Conservation (phyloP, 2,113 vertebrate species). For the Spheniscus mendiculus region DNA sequence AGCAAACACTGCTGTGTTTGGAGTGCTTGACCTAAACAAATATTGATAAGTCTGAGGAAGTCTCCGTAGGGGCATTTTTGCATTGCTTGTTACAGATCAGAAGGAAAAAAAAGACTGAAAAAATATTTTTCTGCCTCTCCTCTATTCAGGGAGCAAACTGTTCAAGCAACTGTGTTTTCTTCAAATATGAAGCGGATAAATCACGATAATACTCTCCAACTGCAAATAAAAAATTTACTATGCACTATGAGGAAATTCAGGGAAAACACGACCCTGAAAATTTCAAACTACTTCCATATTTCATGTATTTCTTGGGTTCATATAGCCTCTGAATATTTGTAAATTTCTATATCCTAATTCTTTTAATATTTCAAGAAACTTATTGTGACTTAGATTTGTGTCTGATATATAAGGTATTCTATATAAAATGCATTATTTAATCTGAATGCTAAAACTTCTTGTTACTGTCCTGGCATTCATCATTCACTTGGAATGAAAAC, state of each 20-base stretch:
- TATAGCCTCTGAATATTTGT: background rate
- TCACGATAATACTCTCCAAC: background rate
- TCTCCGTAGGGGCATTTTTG: background rate
- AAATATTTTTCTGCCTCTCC: background rate
- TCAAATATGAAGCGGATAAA: background rate
- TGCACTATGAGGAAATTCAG: background rate
- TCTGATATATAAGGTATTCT: background rate
- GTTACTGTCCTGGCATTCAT: background rate
- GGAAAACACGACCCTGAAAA: background rate
- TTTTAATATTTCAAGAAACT: background rate
- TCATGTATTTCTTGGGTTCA: background rate
- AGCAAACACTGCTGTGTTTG: slow-evolving; percentile 89
- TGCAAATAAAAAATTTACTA: slow-evolving; percentile 22
- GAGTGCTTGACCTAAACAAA: slow-evolving; percentile 85
- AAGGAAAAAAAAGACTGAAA: slow-evolving; percentile 45
- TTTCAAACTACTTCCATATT: background rate
- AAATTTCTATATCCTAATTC: background rate
- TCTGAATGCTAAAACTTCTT: background rate
- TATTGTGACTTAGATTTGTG: background rate
- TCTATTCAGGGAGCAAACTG: background rate
- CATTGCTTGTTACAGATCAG: slow-evolving; percentile 8
- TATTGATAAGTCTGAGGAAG: background rate
- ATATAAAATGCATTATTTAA: background rate
- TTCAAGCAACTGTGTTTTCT: background rate
- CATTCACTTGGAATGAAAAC: background rate